phyloP scores from a whole-genome alignment of 2,797 vertebrate species.

The Fistularia tabacaria region DNA sequence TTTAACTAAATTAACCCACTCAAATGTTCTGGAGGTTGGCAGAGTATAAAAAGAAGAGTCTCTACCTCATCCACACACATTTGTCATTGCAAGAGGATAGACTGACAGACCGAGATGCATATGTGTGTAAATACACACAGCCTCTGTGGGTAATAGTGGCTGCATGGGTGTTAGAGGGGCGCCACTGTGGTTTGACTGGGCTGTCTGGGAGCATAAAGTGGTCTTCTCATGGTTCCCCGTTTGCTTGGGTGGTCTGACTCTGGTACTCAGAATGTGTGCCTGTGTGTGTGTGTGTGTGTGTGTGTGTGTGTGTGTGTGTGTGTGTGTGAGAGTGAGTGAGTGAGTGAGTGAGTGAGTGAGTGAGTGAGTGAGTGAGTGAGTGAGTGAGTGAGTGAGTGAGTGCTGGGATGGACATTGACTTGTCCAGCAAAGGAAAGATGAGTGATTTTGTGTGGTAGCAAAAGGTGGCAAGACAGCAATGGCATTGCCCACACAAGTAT shows the following conservation, averaged over 20 bases:
- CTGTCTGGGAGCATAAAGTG: conserved; percentile 77
- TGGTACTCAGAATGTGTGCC: conserved; percentile 36
- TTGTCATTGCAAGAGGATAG: conserved; percentile 43
- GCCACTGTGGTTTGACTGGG: conserved; percentile 73
- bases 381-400: conserved; percentile 1
- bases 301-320: conserved; percentile 29
- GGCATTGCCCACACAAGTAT: conserved; percentile 71
- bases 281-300: conserved; percentile 13
- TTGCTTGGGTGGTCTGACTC: conserved; percentile 75
- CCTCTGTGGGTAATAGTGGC: conserved; percentile 67
- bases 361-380: conserved; percentile 1
- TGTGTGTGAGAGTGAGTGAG: neutral
- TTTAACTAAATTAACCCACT: conserved; percentile 48
- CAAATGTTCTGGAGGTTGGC: conserved; percentile 53
- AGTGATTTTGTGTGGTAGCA: conserved; percentile 58
- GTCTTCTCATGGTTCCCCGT: conserved; percentile 73
- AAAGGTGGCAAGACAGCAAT: conserved; percentile 51
- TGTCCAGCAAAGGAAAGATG: conserved; percentile 7
- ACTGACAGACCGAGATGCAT: conserved; percentile 44
- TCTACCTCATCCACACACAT: conserved; percentile 52
- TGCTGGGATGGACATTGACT: conserved; percentile 1
- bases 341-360: neutral
- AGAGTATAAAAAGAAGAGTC: conserved; percentile 65
- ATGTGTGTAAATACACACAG: conserved; percentile 21
- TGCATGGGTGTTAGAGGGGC: conserved; percentile 76